These are phyloP conservation scores for Amiota minor DNA, from an alignment of 2,888 invertebrate species.

Conservation along the genomic window DNA sequence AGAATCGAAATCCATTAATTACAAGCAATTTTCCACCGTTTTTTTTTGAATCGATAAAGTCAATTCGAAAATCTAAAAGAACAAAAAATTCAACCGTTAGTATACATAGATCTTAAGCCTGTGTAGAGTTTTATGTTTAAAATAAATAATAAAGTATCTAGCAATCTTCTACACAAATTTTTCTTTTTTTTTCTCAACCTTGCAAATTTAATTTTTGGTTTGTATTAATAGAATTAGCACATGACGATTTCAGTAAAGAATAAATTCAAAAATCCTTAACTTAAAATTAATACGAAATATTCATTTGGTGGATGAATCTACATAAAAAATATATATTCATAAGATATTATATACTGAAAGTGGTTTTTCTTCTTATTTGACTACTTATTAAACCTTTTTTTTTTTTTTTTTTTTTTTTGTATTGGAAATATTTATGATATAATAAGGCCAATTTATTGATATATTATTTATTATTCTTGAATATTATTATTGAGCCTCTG, in stretches of 20 bases:
- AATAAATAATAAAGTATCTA: no score
- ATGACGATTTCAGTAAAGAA: neutral
- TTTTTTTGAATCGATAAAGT: slow-evolving; percentile 73
- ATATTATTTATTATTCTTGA: no score
- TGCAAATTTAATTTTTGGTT: neutral
- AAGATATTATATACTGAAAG: neutral
- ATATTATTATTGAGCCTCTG: no score
- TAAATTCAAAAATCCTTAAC: no score
- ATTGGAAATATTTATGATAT: no score
- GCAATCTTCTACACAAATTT: no score
- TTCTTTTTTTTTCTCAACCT: neutral
- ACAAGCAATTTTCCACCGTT: slow-evolving; percentile 73
- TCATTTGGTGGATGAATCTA: no score
- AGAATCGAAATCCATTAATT: slow-evolving; percentile 73
- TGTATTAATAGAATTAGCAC: neutral
- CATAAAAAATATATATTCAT: neutral
- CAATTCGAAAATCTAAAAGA: slow-evolving; percentile 70
- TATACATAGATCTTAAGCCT: neutral
- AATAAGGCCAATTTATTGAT: no score
- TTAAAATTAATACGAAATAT: no score
- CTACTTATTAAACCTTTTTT: no score
- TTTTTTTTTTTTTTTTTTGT: neutral
- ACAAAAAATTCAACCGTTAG: neutral
- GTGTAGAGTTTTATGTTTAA: neutral
- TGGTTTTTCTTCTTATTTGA: no score